These are phyloP conservation scores for Clitarchus hookeri DNA, from an alignment of 2,888 invertebrate genomes.

Conservation along the genomic window DNA sequence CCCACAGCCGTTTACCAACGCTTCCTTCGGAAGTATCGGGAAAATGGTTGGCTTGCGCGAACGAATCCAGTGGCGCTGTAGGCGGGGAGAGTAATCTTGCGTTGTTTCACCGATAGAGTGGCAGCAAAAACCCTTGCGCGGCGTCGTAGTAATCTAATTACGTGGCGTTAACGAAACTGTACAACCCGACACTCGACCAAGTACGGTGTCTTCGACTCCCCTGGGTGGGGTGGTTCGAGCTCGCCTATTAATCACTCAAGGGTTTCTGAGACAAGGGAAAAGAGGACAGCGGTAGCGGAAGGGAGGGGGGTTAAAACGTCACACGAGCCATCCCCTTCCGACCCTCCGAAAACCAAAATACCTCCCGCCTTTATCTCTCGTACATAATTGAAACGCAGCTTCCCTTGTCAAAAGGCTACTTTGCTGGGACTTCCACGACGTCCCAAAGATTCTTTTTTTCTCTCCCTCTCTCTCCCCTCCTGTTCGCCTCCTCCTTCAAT, in stretches of 20 bases:
- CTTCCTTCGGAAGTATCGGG: too few species aligned
- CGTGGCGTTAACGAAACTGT: not conserved
- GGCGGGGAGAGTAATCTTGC: not conserved
- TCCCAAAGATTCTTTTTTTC: not conserved
- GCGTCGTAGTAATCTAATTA: not conserved
- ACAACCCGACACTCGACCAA: conserved; percentile 14
- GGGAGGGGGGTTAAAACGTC: not conserved
- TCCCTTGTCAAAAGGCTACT: conserved; percentile 30
- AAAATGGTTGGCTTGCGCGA: too few species aligned
- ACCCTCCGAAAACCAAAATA: conserved; percentile 10
- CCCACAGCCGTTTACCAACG: too few species aligned
- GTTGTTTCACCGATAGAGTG: not conserved
- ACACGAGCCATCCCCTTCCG: not conserved
- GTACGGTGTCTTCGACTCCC: not conserved
- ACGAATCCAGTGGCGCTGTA: too few species aligned
- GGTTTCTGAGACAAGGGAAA: not conserved
- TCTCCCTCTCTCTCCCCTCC: not conserved
- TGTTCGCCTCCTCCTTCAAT: conserved; percentile 3
- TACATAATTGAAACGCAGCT: conserved; percentile 37
- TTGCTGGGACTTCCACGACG: conserved; percentile 14
- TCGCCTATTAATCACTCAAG: conserved; percentile 1
- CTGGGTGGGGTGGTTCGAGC: not conserved
- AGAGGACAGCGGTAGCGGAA: too few species aligned
- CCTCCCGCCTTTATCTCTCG: conserved; percentile 18
- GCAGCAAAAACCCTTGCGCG: not conserved